A percentile compares a stretch with the other conserved stretches of the same genome.
Evolutionary conservation across 2,888 invertebrate genomes (phyloP).

Genomic region (Tortricodes alternella): DNA sequence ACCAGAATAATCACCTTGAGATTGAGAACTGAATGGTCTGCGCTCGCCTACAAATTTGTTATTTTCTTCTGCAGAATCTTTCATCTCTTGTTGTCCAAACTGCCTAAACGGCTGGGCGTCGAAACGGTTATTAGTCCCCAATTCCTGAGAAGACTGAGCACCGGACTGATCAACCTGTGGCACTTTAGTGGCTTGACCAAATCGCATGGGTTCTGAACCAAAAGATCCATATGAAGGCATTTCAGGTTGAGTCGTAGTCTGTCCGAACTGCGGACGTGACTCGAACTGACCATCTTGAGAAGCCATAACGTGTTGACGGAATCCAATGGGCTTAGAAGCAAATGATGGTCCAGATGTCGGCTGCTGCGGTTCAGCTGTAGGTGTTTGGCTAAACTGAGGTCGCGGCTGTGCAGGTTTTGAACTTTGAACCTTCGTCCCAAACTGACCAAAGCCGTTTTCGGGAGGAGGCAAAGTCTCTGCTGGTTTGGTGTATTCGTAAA

Average conservation of each 20-base stretch:
- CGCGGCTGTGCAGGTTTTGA: slow-evolving; percentile 7
- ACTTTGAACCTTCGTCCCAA: slow-evolving; percentile 17
- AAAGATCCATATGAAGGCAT: slow-evolving; percentile 34
- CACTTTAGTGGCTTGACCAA: slow-evolving; percentile 5
- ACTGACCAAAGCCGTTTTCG: slow-evolving; percentile 30
- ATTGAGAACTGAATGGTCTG: slow-evolving; percentile 14
- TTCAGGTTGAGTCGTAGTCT: slow-evolving; percentile 22
- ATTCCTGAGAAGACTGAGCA: slow-evolving; percentile 17
- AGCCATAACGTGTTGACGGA: background rate
- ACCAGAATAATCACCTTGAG: slow-evolving; percentile 1
- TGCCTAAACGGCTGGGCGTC: slow-evolving; percentile 34
- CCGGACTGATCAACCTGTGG: slow-evolving; percentile 9
- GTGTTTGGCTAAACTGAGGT: slow-evolving; percentile 18
- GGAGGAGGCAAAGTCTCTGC: slow-evolving; percentile 43
- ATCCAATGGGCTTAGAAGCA: slow-evolving; percentile 17
- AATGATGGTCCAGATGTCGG: slow-evolving; percentile 34
- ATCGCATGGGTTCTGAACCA: slow-evolving; percentile 19
- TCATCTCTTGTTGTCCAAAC: slow-evolving; percentile 18
- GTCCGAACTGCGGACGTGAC: slow-evolving; percentile 19
- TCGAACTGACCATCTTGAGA: slow-evolving; percentile 1
- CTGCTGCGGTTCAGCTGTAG: slow-evolving; percentile 24
- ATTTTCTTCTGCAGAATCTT: background rate
- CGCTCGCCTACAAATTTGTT: slow-evolving; percentile 12
- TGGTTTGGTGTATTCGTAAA: slow-evolving; percentile 67
- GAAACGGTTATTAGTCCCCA: slow-evolving; percentile 1